Base-by-base conservation (phyloP, 2,797 vertebrate genomes). In the Petrocephalus sullivani region DNA sequence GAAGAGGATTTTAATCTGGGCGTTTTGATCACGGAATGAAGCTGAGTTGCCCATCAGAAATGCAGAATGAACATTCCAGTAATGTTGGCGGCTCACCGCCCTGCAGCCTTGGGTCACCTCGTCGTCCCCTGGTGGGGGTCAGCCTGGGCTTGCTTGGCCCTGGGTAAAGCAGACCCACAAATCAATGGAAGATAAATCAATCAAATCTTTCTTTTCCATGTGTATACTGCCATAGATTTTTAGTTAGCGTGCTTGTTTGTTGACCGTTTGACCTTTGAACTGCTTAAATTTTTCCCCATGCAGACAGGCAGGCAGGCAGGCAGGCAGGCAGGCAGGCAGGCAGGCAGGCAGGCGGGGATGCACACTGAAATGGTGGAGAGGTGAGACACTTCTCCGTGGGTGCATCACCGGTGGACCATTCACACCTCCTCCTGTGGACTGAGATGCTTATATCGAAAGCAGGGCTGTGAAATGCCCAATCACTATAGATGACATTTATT, bases 201-300 rank as follows among this genome's bases (percentile, higher is more conserved):
- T 85, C 12, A 10, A 19, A 85, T 85, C 84, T 85, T 53, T 57
- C 53, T 21, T 37, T 37, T 85, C 84, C 53, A 37, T 57, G 54
- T 54, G n/a, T 85, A 51, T 58, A 19, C 84, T 37, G 12, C 33
- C 51, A 57, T 85, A 54, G 84, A 85, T 58, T 85, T 85, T 85
- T 85, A 56, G 82, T 85, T 85, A 85, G n/a, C 28, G 6, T 19
- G 33, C 84, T 57, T 37, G 8, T 57, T 85, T 85, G 53, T 58
- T 58, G 54, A 85, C 89, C 89, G 90, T 21, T 57, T 85, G 53
- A 85, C 84, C 53, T 85, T 56, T 85, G 51, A 85, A 85, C 53
- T 57, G 12, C 9, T 46, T 14, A 46, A 14, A 78, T 78, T 28
- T 78, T 78, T 46, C 37, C 41, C 9, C 12, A 4, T 46, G 28